These are phyloP conservation scores for Geotrypetes seraphini DNA, from an alignment of 2,797 vertebrate species.

Conservation along the genomic window DNA sequence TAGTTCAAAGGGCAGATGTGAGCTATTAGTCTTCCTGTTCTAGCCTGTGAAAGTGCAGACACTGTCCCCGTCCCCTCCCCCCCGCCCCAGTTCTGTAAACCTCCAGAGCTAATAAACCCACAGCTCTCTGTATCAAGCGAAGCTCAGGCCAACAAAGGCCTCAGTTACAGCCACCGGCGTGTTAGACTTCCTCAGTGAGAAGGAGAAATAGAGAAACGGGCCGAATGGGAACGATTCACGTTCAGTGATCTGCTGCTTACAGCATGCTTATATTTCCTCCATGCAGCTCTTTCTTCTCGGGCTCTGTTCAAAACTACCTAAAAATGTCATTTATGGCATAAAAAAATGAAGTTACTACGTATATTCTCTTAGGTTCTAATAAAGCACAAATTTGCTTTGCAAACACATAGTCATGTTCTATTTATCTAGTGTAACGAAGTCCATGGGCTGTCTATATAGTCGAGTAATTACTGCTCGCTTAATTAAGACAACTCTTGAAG, in stretches of 20 bases:
- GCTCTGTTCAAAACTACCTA: background rate
- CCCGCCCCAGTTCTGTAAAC: no score
- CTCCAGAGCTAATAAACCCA: slow-evolving; percentile 23
- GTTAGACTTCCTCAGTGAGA: slow-evolving; percentile 27
- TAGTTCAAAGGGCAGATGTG: slow-evolving; percentile 3
- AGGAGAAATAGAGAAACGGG: slow-evolving; percentile 19
- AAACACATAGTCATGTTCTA: no score
- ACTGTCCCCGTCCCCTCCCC: slow-evolving; percentile 20
- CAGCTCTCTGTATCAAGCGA: slow-evolving; percentile 19
- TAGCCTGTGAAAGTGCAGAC: slow-evolving; percentile 6
- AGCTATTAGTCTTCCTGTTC: background rate
- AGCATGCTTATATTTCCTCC: slow-evolving; percentile 23
- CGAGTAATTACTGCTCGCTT: background rate
- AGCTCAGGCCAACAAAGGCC: slow-evolving; percentile 45
- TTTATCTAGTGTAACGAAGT: no score
- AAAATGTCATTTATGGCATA: background rate
- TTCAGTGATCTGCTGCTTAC: slow-evolving; percentile 26
- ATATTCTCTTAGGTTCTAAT: no score
- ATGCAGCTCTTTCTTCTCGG: background rate
- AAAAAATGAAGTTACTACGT: no score
- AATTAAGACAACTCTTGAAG: background rate
- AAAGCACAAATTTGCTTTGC: no score
- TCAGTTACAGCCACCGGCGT: slow-evolving; percentile 20
- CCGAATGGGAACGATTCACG: background rate
- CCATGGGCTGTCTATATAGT: no score